Evolutionary conservation across 2,797 vertebrate genomes (phyloP).

Genomic region (Cirrhinus mrigala): DNA sequence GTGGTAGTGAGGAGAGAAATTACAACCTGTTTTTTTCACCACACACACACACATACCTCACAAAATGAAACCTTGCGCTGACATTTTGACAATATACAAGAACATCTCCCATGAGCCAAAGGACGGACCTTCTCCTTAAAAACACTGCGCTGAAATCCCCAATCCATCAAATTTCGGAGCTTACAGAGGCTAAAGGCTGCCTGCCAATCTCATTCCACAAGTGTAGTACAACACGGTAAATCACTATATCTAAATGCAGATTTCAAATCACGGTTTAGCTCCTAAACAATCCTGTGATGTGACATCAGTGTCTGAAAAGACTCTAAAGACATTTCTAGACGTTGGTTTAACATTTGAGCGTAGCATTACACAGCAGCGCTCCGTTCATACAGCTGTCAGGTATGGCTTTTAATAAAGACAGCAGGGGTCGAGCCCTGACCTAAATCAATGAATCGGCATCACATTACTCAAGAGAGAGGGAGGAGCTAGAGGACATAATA

Average conservation of each 20-base stretch:
- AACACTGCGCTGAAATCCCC: constrained; percentile 43
- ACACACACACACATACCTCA: neutral
- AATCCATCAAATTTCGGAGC: constrained; percentile 39
- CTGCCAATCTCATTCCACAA: constrained; percentile 41
- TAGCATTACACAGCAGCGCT: constrained; percentile 7
- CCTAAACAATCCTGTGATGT: neutral
- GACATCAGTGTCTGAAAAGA: constrained; percentile 4
- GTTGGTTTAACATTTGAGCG: neutral
- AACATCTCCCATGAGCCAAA: constrained; percentile 46
- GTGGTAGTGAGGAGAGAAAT: neutral
- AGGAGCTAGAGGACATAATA: constrained; percentile 39
- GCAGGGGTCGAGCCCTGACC: constrained; percentile 53
- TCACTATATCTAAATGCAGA: constrained; percentile 18
- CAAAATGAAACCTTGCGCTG: constrained; percentile 33
- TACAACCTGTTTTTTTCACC: constrained; percentile 4
- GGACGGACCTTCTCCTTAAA: constrained; percentile 45
- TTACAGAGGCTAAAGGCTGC: constrained; percentile 39
- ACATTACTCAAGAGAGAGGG: constrained; percentile 51
- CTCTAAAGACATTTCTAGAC: constrained; percentile 18
- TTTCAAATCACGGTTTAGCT: constrained; percentile 30
- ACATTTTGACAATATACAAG: constrained; percentile 53
- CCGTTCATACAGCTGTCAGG: constrained; percentile 28
- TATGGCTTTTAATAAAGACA: constrained; percentile 55
- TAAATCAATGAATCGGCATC: constrained; percentile 58
- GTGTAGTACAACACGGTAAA: constrained; percentile 30